These are phyloP conservation scores for Amphiprion percula DNA, from an alignment of 2,113 vertebrate species.

Conservation along the genomic window DNA sequence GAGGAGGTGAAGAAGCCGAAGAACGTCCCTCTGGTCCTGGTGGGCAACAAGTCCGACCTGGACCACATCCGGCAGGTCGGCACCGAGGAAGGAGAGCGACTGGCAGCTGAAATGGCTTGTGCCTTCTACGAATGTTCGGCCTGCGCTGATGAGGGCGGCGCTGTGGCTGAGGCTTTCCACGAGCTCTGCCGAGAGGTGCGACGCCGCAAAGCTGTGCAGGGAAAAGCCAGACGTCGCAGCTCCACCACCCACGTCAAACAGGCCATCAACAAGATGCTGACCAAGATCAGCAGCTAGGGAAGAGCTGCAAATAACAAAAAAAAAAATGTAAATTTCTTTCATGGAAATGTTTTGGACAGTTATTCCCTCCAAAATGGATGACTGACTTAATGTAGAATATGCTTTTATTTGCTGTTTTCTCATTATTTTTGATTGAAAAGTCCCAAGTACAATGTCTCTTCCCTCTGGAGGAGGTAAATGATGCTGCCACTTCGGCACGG, in stretches of 20 bases:
- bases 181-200: slow-evolving; percentile 95
- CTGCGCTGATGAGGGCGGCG: slow-evolving; percentile 92
- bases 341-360: slow-evolving; percentile 37
- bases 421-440: slow-evolving; percentile 5
- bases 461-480: neutral
- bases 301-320: neutral
- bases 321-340: slow-evolving; percentile 12
- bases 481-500: neutral
- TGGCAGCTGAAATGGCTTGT: slow-evolving; percentile 94
- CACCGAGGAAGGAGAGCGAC: slow-evolving; percentile 95
- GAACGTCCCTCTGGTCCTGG: slow-evolving; percentile 93
- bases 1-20: slow-evolving; percentile 97
- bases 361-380: slow-evolving; percentile 23
- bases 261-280: slow-evolving; percentile 99
- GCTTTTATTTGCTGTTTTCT: slow-evolving; percentile 20
- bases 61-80: slow-evolving; percentile 94
- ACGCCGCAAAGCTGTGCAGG: slow-evolving; percentile 93
- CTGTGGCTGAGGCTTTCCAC: slow-evolving; percentile 91
- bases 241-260: slow-evolving; percentile 99
- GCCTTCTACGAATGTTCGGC: slow-evolving; percentile 98
- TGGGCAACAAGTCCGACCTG: slow-evolving; percentile 98
- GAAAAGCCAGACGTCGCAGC: slow-evolving; percentile 94
- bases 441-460: slow-evolving; percentile 7
- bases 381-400: slow-evolving; percentile 37
- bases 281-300: slow-evolving; percentile 97